Evolutionary conservation across 2,797 vertebrate species (phyloP).

Genomic region (Myiotriccus ornatus): DNA sequence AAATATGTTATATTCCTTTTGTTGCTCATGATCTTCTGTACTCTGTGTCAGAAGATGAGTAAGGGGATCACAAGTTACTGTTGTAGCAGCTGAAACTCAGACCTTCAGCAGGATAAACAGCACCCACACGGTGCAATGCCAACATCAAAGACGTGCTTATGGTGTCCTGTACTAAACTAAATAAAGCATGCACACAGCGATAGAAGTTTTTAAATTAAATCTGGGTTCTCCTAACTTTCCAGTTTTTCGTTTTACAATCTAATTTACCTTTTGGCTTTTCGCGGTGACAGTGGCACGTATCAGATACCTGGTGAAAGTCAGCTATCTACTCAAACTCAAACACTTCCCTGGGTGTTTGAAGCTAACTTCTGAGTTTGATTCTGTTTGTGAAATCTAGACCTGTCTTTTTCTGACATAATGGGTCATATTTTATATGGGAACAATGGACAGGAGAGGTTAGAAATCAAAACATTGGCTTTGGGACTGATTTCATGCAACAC

Average conservation of each 20-base stretch:
- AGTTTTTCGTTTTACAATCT: neutral
- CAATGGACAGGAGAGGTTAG: neutral
- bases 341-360: neutral
- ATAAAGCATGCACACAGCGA: rapidly evolving
- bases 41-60: neutral
- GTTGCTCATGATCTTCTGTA: neutral
- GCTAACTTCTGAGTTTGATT: neutral
- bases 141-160: neutral
- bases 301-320: neutral
- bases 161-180: neutral
- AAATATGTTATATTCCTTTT: neutral
- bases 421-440: neutral
- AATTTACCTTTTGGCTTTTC: neutral
- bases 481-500: neutral
- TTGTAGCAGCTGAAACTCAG: neutral
- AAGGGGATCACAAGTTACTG: neutral
- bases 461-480: neutral
- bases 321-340: neutral
- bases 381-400: neutral
- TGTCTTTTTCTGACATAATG: neutral
- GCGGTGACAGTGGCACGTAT: rapidly evolving
- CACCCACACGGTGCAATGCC: neutral
- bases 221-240: neutral
- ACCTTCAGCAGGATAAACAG: neutral
- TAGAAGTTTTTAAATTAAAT: neutral